Conservation (phyloP, 1,140 invertebrate genomes). For the Drosophila bifasciata region DNA sequence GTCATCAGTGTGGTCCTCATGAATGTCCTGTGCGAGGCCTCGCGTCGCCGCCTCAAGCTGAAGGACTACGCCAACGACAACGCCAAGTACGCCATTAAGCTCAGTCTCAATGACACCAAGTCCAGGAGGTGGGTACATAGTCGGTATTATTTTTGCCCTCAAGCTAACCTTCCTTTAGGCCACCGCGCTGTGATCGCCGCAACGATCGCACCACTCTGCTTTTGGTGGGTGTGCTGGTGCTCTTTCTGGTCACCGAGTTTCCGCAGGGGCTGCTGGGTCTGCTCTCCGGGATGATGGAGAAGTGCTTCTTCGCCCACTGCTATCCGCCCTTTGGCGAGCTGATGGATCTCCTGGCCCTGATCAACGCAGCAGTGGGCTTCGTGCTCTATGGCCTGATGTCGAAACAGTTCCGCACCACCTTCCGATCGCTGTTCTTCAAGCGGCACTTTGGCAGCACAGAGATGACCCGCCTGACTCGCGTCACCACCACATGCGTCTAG, state of each 20-base stretch:
- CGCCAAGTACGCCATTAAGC: slow-evolving; percentile 62
- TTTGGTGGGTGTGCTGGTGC: slow-evolving; percentile 92
- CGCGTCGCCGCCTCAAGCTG: slow-evolving; percentile 88
- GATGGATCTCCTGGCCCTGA: slow-evolving; percentile 95
- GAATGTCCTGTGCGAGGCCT: slow-evolving; percentile 89
- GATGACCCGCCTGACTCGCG: slow-evolving; percentile 84
- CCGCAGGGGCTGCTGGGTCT: slow-evolving; percentile 92
- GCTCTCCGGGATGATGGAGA: slow-evolving; percentile 89
- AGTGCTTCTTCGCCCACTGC: slow-evolving; percentile 90
- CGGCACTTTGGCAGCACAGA: slow-evolving; percentile 84
- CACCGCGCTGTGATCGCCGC: slow-evolving; percentile 88
- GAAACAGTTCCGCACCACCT: slow-evolving; percentile 94
- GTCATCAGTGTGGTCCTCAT: slow-evolving; percentile 93
- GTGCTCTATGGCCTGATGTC: slow-evolving; percentile 98
- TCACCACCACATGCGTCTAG: slow-evolving; percentile 85
- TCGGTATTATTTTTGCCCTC: background rate
- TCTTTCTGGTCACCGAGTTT: slow-evolving; percentile 94
- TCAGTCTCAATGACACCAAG: slow-evolving; percentile 52
- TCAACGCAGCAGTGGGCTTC: slow-evolving; percentile 97
- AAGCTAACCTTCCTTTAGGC: slow-evolving; percentile 52
- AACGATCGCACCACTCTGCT: slow-evolving; percentile 95
- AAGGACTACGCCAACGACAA: slow-evolving; percentile 86
- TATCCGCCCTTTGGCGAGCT: slow-evolving; percentile 93
- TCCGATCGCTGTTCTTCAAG: slow-evolving; percentile 89
- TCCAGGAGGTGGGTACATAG: slow-evolving; percentile 45